A percentile compares a stretch with the other conserved stretches of the same genome.
These are phyloP conservation scores for Sebastes kiyomatsui DNA, from an alignment of 2,797 vertebrate species.

Conservation along the genomic window DNA sequence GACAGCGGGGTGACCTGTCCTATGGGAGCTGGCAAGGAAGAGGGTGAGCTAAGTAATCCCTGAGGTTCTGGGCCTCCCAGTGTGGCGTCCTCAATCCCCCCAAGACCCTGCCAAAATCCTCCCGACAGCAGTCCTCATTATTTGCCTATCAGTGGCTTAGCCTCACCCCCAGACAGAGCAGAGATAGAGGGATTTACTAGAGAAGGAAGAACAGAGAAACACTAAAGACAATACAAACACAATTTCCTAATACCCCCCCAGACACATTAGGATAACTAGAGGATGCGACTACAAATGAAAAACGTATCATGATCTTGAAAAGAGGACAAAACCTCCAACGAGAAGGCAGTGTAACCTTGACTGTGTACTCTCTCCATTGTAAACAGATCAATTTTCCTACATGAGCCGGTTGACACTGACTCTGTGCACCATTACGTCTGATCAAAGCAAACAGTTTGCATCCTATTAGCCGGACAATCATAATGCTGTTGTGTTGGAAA, in stretches of 20 bases:
- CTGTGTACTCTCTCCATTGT: not conserved
- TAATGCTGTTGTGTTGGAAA: conserved; percentile 47
- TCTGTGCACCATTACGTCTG: not conserved
- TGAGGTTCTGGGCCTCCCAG: conserved; percentile 48
- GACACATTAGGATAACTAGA: not conserved
- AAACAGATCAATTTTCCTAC: not conserved
- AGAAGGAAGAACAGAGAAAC: conserved; percentile 4
- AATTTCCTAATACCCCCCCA: not conserved
- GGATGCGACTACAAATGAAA: not conserved
- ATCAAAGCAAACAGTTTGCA: conserved; percentile 31
- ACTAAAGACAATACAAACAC: conserved; percentile 1
- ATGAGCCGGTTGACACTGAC: not conserved
- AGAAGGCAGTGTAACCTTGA: not conserved
- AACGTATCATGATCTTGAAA: not conserved
- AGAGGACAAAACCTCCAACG: not conserved
- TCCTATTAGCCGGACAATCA: conserved; percentile 31
- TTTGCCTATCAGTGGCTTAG: conserved; percentile 57
- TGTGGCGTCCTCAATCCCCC: conserved; percentile 62
- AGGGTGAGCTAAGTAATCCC: conserved; percentile 66
- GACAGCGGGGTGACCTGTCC: conserved; percentile 14
- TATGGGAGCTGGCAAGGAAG: conserved; percentile 5
- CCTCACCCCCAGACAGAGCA: conserved; percentile 36
- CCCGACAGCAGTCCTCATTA: conserved; percentile 57
- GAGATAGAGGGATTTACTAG: conserved; percentile 32
- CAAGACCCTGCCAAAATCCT: conserved; percentile 49